phyloP scores from a whole-genome alignment of 2,888 invertebrate species.

The Brachyopa scutellaris region DNA sequence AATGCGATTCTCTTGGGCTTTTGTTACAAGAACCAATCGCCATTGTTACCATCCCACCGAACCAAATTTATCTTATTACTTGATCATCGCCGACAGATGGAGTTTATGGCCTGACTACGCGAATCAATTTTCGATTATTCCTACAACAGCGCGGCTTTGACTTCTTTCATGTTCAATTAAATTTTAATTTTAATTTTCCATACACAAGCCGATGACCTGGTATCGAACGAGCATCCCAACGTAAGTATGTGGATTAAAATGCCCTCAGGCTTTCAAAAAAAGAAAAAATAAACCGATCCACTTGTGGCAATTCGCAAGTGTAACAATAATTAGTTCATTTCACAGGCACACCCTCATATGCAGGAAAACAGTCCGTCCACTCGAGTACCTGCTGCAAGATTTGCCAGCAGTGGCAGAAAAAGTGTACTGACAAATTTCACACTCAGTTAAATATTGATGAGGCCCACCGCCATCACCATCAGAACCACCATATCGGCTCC shows the following conservation, averaged over 20 bases:
- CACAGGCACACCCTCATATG: slow-evolving; percentile 35
- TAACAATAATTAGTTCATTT: slow-evolving; percentile 68
- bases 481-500: slow-evolving; percentile 36
- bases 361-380: neutral
- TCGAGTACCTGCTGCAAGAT: slow-evolving; percentile 4
- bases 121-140: slow-evolving; percentile 56
- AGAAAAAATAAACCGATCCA: slow-evolving; percentile 68
- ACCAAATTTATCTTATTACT: slow-evolving; percentile 43
- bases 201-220: slow-evolving; percentile 43
- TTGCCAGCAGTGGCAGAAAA: slow-evolving; percentile 13
- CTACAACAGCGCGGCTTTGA: slow-evolving; percentile 4
- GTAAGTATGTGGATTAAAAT: slow-evolving; percentile 61
- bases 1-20: neutral
- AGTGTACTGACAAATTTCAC: slow-evolving; percentile 46
- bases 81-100: slow-evolving; percentile 55
- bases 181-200: slow-evolving; percentile 53
- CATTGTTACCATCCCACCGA: no score
- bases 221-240: neutral
- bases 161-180: slow-evolving; percentile 56
- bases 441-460: slow-evolving; percentile 69
- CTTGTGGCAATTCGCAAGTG: slow-evolving; percentile 69
- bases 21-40: neutral
- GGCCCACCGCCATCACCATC: slow-evolving; percentile 36
- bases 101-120: slow-evolving; percentile 34
- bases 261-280: slow-evolving; percentile 60